These are phyloP conservation scores for Papilio protenor DNA, from an alignment of 2,888 invertebrate species.

Conservation along the genomic window DNA sequence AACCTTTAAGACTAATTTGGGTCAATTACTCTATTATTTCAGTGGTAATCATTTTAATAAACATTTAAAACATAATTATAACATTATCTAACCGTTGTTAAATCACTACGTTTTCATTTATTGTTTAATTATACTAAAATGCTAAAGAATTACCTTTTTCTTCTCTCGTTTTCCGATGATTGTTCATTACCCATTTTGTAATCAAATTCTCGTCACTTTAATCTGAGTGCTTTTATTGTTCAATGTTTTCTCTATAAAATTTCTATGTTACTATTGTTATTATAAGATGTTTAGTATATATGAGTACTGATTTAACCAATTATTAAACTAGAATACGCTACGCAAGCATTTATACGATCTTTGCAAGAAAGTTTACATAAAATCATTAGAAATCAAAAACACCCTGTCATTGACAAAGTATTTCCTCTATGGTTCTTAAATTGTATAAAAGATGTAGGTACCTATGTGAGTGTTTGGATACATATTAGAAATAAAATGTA, in stretches of 20 bases:
- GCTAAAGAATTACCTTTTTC: constrained; percentile 9
- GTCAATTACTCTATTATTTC: neutral
- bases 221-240: neutral
- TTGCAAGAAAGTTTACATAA: neutral
- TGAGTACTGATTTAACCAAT: neutral
- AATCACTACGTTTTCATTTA: too few species aligned
- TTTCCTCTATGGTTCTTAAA: neutral
- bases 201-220: neutral
- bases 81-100: too few species aligned
- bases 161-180: constrained; percentile 8
- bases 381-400: neutral
- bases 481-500: neutral
- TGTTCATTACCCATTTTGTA: constrained; percentile 36
- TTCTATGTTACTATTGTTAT: neutral
- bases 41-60: too few species aligned
- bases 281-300: neutral
- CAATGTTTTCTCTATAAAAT: neutral
- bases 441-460: neutral
- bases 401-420: constrained; percentile 10
- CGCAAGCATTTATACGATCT: neutral
- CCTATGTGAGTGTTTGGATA: neutral
- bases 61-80: neutral
- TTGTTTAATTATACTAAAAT: neutral
- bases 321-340: neutral
- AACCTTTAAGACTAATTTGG: neutral